Evolutionary conservation across 2,113 vertebrate genomes (phyloP).

Genomic region (Sceloporus undulatus): DNA sequence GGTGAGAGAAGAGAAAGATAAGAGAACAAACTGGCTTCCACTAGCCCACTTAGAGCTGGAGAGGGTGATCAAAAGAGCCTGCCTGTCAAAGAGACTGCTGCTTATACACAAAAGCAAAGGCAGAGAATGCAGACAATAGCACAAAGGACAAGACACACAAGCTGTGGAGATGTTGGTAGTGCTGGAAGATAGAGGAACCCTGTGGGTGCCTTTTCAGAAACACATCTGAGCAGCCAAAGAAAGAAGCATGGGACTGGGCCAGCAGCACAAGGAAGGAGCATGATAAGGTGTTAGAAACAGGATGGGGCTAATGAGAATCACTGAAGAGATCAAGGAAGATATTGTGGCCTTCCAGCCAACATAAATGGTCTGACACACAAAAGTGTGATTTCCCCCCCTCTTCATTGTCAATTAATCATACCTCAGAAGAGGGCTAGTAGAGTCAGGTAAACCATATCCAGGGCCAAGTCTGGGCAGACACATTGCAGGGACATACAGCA

Average conservation of each 20-base stretch:
- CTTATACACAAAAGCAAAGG: constrained; percentile 33
- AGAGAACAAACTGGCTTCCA: constrained; percentile 32
- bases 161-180: not conserved
- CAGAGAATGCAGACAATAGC: not conserved
- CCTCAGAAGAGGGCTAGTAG: not conserved
- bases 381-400: not conserved
- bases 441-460: not conserved
- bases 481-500: not conserved
- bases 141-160: not conserved
- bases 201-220: not conserved
- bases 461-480: not conserved
- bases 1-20: constrained; percentile 31
- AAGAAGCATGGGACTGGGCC: not conserved
- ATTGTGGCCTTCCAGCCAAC: not conserved
- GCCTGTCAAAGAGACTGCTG: not conserved
- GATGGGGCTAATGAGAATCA: not conserved
- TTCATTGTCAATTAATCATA: not conserved
- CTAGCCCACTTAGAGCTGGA: not conserved
- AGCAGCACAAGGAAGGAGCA: not conserved
- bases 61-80: constrained; percentile 26
- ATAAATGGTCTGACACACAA: accelerated
- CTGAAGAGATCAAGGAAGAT: not conserved
- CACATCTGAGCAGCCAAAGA: not conserved
- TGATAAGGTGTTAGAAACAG: too few relatives aligned
- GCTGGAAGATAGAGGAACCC: not conserved